These are phyloP conservation scores for Hypotaenidia philippensis DNA, from an alignment of 2,797 vertebrate species.

Conservation along the genomic window DNA sequence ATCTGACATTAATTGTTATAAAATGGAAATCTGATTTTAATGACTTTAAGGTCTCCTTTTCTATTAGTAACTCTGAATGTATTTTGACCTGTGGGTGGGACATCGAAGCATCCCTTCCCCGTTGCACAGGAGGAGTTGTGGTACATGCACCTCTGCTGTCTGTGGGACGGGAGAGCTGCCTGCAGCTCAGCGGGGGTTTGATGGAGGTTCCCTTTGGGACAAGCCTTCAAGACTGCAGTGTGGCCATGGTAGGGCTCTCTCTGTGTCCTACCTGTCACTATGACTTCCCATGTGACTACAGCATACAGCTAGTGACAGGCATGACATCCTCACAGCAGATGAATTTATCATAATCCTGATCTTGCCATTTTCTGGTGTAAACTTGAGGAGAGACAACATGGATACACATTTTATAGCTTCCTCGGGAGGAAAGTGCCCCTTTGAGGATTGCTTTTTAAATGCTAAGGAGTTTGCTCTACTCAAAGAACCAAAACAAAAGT, in stretches of 20 bases:
- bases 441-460: neutral
- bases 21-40: neutral
- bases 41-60: neutral
- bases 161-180: rapidly evolving
- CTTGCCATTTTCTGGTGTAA: neutral
- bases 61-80: neutral
- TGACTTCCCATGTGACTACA: neutral
- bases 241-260: neutral
- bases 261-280: neutral
- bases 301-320: neutral
- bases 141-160: neutral
- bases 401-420: rapidly evolving
- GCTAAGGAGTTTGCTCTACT: neutral
- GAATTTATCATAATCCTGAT: neutral
- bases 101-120: neutral
- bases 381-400: neutral
- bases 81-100: neutral
- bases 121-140: neutral
- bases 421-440: neutral
- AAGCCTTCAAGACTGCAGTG: neutral
- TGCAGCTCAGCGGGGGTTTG: neutral
- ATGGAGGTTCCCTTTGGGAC: neutral
- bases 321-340: rapidly evolving
- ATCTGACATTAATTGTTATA: neutral
- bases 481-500: neutral